Conservation (phyloP, 2,797 vertebrate species). For the Alfaro cultratus region DNA sequence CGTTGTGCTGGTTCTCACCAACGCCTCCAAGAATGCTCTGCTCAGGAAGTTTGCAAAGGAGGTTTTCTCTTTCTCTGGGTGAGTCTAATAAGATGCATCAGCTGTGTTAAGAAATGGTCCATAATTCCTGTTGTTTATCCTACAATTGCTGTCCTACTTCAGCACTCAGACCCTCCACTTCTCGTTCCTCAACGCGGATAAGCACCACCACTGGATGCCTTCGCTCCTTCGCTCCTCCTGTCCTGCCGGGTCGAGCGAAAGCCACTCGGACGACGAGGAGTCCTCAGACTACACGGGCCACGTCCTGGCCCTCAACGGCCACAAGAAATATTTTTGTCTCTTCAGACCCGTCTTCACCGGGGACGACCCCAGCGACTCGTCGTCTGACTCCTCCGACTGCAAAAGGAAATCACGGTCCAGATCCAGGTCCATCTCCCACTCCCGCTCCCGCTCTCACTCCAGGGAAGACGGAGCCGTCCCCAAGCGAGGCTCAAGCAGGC, state of each 20-base stretch:
- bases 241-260: conserved; percentile 65
- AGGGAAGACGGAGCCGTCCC: conserved; percentile 49
- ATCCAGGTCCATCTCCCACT: conserved; percentile 68
- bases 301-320: conserved; percentile 92
- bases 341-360: conserved; percentile 86
- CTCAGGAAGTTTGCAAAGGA: conserved; percentile 94
- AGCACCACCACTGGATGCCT: conserved; percentile 91
- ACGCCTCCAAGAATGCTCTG: conserved; percentile 87
- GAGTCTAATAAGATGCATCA: conserved; percentile 39
- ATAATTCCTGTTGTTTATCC: neutral
- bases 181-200: conserved; percentile 95
- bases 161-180: conserved; percentile 93
- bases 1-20: conserved; percentile 90
- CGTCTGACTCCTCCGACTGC: conserved; percentile 70
- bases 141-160: conserved; percentile 1
- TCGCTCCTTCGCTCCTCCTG: conserved; percentile 84
- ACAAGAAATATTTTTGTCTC: conserved; percentile 96
- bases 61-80: conserved; percentile 96
- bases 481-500: conserved; percentile 63
- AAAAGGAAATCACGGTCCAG: conserved; percentile 69
- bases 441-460: conserved; percentile 76
- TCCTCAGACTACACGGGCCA: conserved; percentile 87
- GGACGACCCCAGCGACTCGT: conserved; percentile 65
- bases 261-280: conserved; percentile 63
- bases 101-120: neutral